Evolutionary conservation across 2,888 invertebrate genomes (phyloP), one percentile per base, ranked within the genome.

Genomic region (Lumbricus terrestris): DNA sequence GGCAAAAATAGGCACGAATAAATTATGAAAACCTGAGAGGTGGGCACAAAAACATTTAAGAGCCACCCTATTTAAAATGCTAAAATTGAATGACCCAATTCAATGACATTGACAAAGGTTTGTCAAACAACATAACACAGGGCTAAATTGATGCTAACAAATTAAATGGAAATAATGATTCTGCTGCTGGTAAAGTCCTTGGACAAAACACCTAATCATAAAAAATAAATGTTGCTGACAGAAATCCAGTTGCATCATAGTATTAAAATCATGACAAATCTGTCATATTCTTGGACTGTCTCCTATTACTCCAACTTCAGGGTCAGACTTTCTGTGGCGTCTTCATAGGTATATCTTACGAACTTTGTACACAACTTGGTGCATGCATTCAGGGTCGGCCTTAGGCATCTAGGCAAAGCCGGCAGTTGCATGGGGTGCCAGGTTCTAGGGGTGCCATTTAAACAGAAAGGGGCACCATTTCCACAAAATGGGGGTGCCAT

Each of bases 21-120:
- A 69, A 69, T 69, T 69, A n/a, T 69, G 69, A 69, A 69, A 69
- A 69, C 69, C 69, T 69, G 69, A 69, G 69, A 69, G 69, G n/a
- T 69, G 69, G 69, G 69, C n/a, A 69, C 8, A 69, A 69, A 69
- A 69, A n/a, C 13, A n/a, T n/a, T n/a, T 8, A 69, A 69, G 47
- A 47, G 18, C 47, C 47, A 47, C 18, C 47, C 47, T 47, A 47
- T 23, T 47, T 47, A 18, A 47, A 47, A 47, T 23, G 47, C 23
- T 47, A 18, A 47, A 47, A 47, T 20, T 47, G 47, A 47, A 47
- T 20, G 47, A 23, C 47, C 47, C 47, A 47, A 23, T 23, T 2
- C 23, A 23, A 20, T 18, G 23, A 69, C 69, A 69, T 20, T 47
- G 47, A 69, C 8, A 16, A 69, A n/a, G 69, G 69, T n/a, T 69